A percentile compares a stretch with the other conserved stretches of the same genome.
Conservation (phyloP, 30 jellyfish, hydroid and myxozoan genomes). For the Hydractinia symbiolongicarpus region DNA sequence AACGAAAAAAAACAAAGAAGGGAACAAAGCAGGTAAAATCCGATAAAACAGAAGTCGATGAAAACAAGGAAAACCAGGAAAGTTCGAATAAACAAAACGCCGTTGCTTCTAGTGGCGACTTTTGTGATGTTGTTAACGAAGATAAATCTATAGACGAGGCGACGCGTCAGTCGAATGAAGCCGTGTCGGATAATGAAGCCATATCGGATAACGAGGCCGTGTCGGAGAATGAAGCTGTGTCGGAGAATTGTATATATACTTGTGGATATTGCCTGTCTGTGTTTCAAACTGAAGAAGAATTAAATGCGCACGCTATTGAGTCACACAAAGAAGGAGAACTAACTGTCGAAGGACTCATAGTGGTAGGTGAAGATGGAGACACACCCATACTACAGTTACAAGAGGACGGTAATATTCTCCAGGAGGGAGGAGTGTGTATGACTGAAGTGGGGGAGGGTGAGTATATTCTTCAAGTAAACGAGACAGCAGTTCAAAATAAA, state of each 20-base stretch:
- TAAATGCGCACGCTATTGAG: slow-evolving; percentile 5
- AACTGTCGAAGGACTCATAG: neutral
- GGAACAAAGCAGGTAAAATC: neutral
- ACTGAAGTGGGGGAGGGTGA: too few relatives aligned
- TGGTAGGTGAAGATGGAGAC: too few relatives aligned
- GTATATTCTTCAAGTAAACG: too few relatives aligned
- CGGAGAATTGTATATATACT: neutral
- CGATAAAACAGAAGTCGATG: neutral
- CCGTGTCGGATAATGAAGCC: neutral
- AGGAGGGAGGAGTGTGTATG: too few relatives aligned
- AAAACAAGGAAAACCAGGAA: neutral
- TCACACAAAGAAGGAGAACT: neutral
- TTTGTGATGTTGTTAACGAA: neutral
- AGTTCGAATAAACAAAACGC: neutral
- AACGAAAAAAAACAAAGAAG: too few relatives aligned
- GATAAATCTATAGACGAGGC: neutral
- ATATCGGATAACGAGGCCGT: neutral
- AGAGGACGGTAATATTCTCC: too few relatives aligned
- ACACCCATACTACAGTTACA: too few relatives aligned
- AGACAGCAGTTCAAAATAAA: too few relatives aligned
- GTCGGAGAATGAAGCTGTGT: neutral
- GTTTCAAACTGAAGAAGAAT: neutral
- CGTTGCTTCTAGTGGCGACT: neutral
- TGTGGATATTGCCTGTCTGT: slow-evolving; percentile 15
- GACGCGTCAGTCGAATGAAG: neutral